phyloP scores from a whole-genome alignment of 2,113 vertebrate species.

The Tetraodon nigroviridis region DNA sequence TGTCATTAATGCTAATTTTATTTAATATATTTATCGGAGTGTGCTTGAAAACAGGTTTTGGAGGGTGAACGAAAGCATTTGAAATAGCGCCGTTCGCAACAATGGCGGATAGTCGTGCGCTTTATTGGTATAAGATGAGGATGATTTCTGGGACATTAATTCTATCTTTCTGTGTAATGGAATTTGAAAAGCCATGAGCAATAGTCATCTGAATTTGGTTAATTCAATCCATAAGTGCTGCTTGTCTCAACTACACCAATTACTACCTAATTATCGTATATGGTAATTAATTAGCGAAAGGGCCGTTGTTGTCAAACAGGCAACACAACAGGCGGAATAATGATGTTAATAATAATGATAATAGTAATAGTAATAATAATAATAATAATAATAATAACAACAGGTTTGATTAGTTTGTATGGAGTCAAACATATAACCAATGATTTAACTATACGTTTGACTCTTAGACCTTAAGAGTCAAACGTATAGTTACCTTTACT shows the following conservation, averaged over 20 bases:
- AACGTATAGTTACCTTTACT: too few relatives aligned
- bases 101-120: slow-evolving; percentile 50
- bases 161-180: slow-evolving; percentile 52
- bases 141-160: slow-evolving; percentile 16
- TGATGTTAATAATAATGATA: not conserved
- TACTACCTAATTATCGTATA: slow-evolving; percentile 85
- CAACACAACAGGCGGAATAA: not conserved
- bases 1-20: slow-evolving; percentile 72
- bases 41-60: slow-evolving; percentile 55
- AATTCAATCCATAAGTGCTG: slow-evolving; percentile 92
- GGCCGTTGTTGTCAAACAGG: slow-evolving; percentile 58
- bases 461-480: too few relatives aligned
- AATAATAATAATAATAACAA: too few relatives aligned
- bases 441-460: too few relatives aligned
- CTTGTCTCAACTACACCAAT: slow-evolving; percentile 93
- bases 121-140: slow-evolving; percentile 42
- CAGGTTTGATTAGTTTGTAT: not conserved
- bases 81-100: slow-evolving; percentile 56
- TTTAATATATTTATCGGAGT: slow-evolving; percentile 70
- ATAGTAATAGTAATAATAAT: too few relatives aligned
- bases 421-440: too few relatives aligned
- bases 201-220: slow-evolving; percentile 91
- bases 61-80: slow-evolving; percentile 67
- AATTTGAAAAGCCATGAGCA: slow-evolving; percentile 92
- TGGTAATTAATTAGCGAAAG: slow-evolving; percentile 89